Evolutionary conservation across 2,888 invertebrate genomes (phyloP).

Genomic region (Euzetes globulus): DNA sequence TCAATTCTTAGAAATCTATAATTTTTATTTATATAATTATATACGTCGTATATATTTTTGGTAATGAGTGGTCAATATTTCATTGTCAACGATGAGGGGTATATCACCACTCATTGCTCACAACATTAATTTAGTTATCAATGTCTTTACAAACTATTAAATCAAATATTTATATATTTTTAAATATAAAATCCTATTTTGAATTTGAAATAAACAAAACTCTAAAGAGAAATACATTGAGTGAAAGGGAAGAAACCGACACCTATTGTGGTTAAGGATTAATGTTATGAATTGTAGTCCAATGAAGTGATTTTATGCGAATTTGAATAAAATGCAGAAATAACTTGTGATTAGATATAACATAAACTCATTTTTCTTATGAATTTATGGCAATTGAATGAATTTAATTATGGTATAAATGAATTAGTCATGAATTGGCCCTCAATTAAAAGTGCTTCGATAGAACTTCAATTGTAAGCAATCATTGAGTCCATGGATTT

Average conservation of each 20-base stretch:
- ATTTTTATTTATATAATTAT: no score
- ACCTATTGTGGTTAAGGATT: not conserved
- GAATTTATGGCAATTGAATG: not conserved
- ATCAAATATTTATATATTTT: no score
- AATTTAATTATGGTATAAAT: not conserved
- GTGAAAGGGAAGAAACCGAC: slow-evolving; percentile 11
- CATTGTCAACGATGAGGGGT: no score
- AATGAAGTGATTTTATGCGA: not conserved
- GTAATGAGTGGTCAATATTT: not conserved
- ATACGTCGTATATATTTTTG: not conserved
- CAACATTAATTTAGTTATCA: no score
- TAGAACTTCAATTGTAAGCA: not conserved
- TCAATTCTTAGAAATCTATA: not conserved
- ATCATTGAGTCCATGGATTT: not conserved
- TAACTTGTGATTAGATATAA: no score
- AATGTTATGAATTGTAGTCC: not conserved
- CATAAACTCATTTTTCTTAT: no score
- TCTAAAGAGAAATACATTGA: not conserved
- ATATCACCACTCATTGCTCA: no score
- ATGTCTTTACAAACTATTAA: no score
- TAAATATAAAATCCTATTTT: no score
- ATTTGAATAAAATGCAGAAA: not conserved
- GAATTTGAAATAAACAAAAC: not conserved
- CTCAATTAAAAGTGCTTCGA: not conserved
- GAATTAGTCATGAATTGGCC: not conserved